Conservation (phyloP, 2,113 vertebrate genomes). For the Anser brachyrhynchus region DNA sequence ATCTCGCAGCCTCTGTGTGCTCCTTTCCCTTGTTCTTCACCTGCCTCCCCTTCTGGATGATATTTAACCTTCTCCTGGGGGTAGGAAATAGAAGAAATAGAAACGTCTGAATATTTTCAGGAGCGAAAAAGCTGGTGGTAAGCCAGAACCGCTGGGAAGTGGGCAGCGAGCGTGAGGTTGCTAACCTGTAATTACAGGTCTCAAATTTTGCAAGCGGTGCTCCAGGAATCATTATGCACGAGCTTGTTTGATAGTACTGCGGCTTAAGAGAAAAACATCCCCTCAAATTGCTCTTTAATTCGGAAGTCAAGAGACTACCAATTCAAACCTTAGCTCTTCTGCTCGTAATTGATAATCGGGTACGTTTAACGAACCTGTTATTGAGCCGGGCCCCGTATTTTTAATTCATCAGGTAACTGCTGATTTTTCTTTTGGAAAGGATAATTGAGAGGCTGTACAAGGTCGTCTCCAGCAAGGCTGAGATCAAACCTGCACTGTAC, state of each 20-base stretch:
- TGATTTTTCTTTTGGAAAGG: conserved; percentile 31
- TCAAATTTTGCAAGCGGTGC: conserved; percentile 7
- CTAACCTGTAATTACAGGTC: conserved; percentile 41
- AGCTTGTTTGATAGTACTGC: conserved; percentile 31
- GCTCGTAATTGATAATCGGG: conserved; percentile 31
- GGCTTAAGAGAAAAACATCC: conserved; percentile 53
- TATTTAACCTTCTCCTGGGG: neutral
- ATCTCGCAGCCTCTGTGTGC: neutral
- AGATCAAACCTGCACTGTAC: conserved; percentile 1
- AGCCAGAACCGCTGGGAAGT: neutral
- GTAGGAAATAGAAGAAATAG: neutral
- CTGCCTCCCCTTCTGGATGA: neutral
- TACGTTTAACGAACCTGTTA: conserved; percentile 24
- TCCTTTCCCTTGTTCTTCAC: neutral
- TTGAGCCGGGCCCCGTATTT: conserved; percentile 29
- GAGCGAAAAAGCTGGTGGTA: neutral
- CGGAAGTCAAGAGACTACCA: conserved; percentile 57
- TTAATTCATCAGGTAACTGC: conserved; percentile 49
- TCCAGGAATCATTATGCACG: conserved; percentile 27
- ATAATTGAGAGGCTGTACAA: conserved; percentile 28
- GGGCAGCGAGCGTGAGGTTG: conserved; percentile 14
- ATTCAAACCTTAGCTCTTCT: conserved; percentile 54
- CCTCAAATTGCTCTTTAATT: conserved; percentile 57
- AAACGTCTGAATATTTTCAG: neutral
- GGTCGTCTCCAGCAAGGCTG: neutral